A percentile compares a stretch with the other conserved stretches of the same genome.
Evolutionary conservation across 2,888 invertebrate species (phyloP).

Genomic region (Hirtodrosophila histrioides): DNA sequence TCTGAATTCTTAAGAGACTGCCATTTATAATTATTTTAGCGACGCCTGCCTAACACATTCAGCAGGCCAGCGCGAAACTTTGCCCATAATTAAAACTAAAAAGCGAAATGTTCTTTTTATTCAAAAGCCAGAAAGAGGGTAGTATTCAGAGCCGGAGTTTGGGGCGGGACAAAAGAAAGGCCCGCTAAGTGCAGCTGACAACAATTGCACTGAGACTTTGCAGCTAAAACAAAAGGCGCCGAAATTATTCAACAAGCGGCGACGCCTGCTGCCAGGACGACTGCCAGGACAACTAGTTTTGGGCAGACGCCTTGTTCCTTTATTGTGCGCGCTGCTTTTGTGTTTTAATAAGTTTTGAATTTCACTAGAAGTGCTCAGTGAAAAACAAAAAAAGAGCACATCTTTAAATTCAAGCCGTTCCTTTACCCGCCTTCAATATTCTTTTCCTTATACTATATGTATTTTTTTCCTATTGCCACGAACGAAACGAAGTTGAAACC

Average conservation of each 20-base stretch:
- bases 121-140: slow-evolving; percentile 5
- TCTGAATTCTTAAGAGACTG: slow-evolving; percentile 13
- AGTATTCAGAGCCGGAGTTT: background rate
- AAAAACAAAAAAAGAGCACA: slow-evolving; percentile 19
- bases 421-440: slow-evolving; percentile 19
- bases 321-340: slow-evolving; percentile 49
- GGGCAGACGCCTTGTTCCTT: slow-evolving; percentile 35
- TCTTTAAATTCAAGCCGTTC: slow-evolving; percentile 43
- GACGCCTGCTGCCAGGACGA: slow-evolving; percentile 50
- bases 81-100: slow-evolving; percentile 71
- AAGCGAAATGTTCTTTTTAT: slow-evolving; percentile 65
- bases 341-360: slow-evolving; percentile 72
- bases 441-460: slow-evolving; percentile 4
- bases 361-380: slow-evolving; percentile 44
- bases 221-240: slow-evolving; percentile 65
- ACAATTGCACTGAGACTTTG: slow-evolving; percentile 60
- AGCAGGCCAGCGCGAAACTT: slow-evolving; percentile 63
- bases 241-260: slow-evolving; percentile 70
- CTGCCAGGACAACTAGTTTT: slow-evolving; percentile 43
- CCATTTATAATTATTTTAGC: slow-evolving; percentile 62
- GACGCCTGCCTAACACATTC: slow-evolving; percentile 61
- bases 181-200: slow-evolving; percentile 67
- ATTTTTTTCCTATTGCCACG: slow-evolving; percentile 25
- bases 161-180: slow-evolving; percentile 28
- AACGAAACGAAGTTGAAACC: slow-evolving; percentile 59